Evolutionary conservation across 1,140 invertebrate genomes (phyloP).

Genomic region (Leptopilina clavipes): DNA sequence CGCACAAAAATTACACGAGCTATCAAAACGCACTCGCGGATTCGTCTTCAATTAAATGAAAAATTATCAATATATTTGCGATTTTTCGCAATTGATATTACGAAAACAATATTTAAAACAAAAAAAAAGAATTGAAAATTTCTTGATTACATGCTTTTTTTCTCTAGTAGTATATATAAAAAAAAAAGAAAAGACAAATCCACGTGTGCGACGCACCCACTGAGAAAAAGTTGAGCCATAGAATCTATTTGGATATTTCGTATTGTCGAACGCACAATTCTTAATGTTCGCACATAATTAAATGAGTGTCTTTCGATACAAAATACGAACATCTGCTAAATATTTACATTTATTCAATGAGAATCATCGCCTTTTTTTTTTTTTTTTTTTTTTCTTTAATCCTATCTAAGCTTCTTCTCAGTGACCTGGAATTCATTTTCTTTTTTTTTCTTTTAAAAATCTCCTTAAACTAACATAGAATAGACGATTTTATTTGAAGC

Average conservation of each 20-base stretch:
- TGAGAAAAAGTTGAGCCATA: slow-evolving; percentile 34
- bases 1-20: slow-evolving; percentile 36
- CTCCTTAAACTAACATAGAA: slow-evolving; percentile 34
- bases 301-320: slow-evolving; percentile 23
- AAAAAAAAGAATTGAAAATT: neutral
- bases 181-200: slow-evolving; percentile 2
- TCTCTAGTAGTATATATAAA: no score
- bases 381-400: no score
- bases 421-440: slow-evolving; percentile 13
- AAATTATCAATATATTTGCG: slow-evolving; percentile 27
- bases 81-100: slow-evolving; percentile 36
- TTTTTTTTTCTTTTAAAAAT: slow-evolving; percentile 9
- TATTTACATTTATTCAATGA: slow-evolving; percentile 25
- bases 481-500: slow-evolving; percentile 42
- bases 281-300: slow-evolving; percentile 13
- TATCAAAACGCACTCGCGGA: slow-evolving; percentile 4
- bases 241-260: slow-evolving; percentile 24
- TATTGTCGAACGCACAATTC: slow-evolving; percentile 19
- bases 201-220: slow-evolving; percentile 28
- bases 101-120: neutral
- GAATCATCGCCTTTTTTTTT: slow-evolving; percentile 26
- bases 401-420: slow-evolving; percentile 29
- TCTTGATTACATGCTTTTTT: no score
- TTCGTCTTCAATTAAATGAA: slow-evolving; percentile 12
- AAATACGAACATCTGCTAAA: slow-evolving; percentile 25